These are phyloP conservation scores for Cranoglanis bouderius DNA, from an alignment of 2,113 vertebrate species.

Conservation along the genomic window DNA sequence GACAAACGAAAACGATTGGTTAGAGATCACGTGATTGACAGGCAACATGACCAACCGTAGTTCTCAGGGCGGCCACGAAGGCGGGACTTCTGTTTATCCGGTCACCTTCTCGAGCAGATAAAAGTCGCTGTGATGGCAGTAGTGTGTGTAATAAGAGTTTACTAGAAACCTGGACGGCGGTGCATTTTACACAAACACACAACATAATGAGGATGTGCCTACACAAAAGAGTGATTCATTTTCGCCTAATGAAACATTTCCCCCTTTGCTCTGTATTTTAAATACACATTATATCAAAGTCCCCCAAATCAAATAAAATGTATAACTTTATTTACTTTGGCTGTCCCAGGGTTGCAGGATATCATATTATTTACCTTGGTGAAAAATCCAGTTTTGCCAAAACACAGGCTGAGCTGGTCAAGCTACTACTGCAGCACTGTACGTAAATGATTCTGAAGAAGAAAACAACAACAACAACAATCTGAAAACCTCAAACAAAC, in stretches of 20 bases:
- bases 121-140: constrained; percentile 18
- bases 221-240: background rate
- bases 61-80: background rate
- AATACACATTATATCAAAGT: background rate
- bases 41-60: background rate
- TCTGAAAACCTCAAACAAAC: background rate
- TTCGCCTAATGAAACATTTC: background rate
- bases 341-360: background rate
- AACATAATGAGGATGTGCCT: background rate
- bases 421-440: background rate
- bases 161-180: too few species aligned
- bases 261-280: background rate
- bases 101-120: constrained; percentile 41
- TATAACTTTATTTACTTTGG: background rate
- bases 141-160: background rate
- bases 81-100: constrained; percentile 12
- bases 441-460: background rate
- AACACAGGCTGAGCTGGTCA: background rate
- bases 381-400: too few species aligned
- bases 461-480: background rate
- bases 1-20: constrained; percentile 71
- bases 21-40: constrained; percentile 42
- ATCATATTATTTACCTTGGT: background rate
- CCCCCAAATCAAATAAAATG: background rate
- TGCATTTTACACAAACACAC: background rate